phyloP scores from a whole-genome alignment of 2,797 vertebrate species.

The Liparis tanakae region DNA sequence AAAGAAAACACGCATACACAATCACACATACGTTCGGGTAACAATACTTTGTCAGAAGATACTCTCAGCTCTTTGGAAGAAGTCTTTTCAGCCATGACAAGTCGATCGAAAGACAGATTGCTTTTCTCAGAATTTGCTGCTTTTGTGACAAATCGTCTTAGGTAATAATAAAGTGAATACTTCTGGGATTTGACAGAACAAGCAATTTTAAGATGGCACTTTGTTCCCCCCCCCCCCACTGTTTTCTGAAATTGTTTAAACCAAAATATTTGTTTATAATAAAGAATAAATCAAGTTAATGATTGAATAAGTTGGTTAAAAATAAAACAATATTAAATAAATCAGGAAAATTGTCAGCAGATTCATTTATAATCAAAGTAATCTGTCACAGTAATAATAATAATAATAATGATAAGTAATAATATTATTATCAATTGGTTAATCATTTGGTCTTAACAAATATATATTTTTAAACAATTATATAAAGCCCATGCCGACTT shows the following conservation, averaged over 20 bases:
- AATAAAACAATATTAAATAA: not conserved
- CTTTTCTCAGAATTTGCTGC: not conserved
- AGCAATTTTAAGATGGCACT: not conserved
- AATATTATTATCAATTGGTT: not conserved
- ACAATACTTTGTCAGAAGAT: not conserved
- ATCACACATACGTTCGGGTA: not conserved
- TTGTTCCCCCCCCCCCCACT: too few relatives aligned
- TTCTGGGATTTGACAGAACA: not conserved
- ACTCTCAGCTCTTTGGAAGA: not conserved
- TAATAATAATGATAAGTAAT: rapidly evolving
- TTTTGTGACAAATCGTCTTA: not conserved
- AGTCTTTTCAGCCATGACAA: not conserved
- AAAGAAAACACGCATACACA: slow-evolving; percentile 26
- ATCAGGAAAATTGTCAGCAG: not conserved
- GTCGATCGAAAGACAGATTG: not conserved
- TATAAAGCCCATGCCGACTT: not conserved
- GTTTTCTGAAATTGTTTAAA: not conserved
- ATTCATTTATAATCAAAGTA: not conserved
- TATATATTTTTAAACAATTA: not conserved
- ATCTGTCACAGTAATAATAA: not conserved
- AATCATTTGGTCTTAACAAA: not conserved
- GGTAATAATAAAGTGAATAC: not conserved
- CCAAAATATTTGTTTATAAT: not conserved
- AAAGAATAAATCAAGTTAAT: not conserved
- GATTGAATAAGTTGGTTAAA: not conserved